phyloP scores from a whole-genome alignment of 2,113 vertebrate genomes.

The Pleuronectes platessa region DNA sequence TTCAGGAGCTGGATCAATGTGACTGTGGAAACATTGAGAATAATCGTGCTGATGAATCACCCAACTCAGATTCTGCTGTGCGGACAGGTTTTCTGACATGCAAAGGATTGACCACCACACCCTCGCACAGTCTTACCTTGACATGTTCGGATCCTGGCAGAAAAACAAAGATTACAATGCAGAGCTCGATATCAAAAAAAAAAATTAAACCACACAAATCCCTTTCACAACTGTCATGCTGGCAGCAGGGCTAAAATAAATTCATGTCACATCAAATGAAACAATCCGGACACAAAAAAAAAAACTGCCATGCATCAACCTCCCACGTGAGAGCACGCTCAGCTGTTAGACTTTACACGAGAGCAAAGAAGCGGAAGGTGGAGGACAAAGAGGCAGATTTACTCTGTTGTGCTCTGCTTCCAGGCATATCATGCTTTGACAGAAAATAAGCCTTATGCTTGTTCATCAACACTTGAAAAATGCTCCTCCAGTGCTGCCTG shows the following conservation, averaged over 20 bases:
- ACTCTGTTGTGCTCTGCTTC: conserved; percentile 46
- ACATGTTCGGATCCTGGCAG: conserved; percentile 75
- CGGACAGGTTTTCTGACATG: conserved; percentile 67
- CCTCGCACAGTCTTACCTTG: conserved; percentile 76
- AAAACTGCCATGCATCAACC: conserved; percentile 64
- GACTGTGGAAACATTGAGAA: conserved; percentile 18
- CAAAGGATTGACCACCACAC: conserved; percentile 69
- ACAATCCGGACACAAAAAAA: conserved; percentile 53
- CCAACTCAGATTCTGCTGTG: conserved; percentile 42
- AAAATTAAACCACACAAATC: conserved; percentile 38
- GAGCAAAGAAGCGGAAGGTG: conserved; percentile 47
- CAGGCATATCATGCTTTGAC: conserved; percentile 68
- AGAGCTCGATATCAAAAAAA: conserved; percentile 52
- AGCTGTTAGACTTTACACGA: conserved; percentile 27
- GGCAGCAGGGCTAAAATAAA: conserved; percentile 43
- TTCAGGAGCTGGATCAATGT: conserved; percentile 22
- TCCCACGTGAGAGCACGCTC: conserved; percentile 37
- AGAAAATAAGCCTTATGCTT: conserved; percentile 57
- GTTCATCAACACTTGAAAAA: conserved; percentile 43
- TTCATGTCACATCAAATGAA: conserved; percentile 46
- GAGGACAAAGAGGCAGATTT: conserved; percentile 56
- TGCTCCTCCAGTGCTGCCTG: conserved; percentile 56
- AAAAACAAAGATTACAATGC: conserved; percentile 76
- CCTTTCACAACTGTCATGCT: conserved; percentile 58
- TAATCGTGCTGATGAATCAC: conserved; percentile 45